Conservation (phyloP, 2,113 vertebrate species). For the Lagopus leucura region DNA sequence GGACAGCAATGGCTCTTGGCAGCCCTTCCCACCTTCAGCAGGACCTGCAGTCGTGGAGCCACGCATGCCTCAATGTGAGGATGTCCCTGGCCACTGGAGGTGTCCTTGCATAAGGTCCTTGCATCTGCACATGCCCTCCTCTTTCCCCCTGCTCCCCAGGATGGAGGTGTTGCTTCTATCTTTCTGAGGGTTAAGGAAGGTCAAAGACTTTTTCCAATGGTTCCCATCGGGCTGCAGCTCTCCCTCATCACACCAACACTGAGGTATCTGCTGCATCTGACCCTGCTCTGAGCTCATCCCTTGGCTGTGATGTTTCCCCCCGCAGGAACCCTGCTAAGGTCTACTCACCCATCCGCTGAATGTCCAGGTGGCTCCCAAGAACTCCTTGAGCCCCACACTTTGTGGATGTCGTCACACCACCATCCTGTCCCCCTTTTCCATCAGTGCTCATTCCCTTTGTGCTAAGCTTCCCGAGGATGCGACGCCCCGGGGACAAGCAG, state of each 20-base stretch:
- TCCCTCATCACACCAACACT: neutral
- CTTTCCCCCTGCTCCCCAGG: neutral
- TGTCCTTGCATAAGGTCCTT: fast-evolving
- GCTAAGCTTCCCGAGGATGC: neutral
- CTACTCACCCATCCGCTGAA: neutral
- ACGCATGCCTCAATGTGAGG: neutral
- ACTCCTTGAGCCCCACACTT: neutral
- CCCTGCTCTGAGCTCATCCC: neutral
- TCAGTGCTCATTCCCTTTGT: neutral
- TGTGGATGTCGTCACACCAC: neutral
- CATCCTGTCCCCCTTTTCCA: neutral
- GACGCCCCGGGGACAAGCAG: neutral
- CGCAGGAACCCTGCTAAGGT: neutral
- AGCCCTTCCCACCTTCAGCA: neutral
- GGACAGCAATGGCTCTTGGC: neutral
- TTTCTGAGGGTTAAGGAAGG: neutral
- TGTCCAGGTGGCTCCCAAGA: too few species aligned
- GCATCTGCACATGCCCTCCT: neutral
- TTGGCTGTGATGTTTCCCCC: neutral
- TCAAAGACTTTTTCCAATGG: conserved; percentile 4
- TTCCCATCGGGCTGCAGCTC: neutral
- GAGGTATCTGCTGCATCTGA: fast-evolving
- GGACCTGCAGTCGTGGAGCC: neutral
- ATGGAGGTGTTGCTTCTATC: neutral
- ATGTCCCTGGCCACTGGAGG: neutral